These are phyloP conservation scores for Chaetoderma sp. DNA, from an alignment of 2,888 invertebrate species.

Conservation along the genomic window DNA sequence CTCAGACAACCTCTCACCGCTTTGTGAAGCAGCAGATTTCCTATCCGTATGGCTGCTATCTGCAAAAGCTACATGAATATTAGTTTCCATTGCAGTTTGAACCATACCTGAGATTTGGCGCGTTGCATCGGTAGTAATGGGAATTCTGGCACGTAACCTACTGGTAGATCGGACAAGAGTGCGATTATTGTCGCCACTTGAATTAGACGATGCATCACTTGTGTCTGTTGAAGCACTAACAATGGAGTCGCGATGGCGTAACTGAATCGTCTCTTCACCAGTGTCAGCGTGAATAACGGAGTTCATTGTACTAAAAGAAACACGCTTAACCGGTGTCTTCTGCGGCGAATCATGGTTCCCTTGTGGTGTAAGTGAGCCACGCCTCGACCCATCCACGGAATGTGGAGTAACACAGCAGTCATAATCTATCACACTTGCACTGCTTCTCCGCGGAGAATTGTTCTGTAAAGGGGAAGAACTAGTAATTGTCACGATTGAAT, in stretches of 20 bases:
- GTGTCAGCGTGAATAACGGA: slow-evolving; percentile 55
- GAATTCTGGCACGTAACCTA: slow-evolving; percentile 56
- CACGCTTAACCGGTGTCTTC: slow-evolving; percentile 57
- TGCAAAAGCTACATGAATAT: slow-evolving; percentile 19
- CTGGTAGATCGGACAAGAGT: slow-evolving; percentile 46
- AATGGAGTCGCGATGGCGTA: slow-evolving; percentile 58
- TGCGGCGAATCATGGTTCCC: slow-evolving; percentile 32
- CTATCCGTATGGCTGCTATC: slow-evolving; percentile 11
- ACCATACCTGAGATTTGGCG: slow-evolving; percentile 60
- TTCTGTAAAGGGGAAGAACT: slow-evolving; percentile 44
- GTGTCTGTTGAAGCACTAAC: slow-evolving; percentile 61
- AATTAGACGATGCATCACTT: slow-evolving; percentile 59
- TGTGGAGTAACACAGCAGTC: slow-evolving; percentile 36
- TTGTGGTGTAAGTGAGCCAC: slow-evolving; percentile 39
- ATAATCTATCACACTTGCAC: slow-evolving; percentile 26
- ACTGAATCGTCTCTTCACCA: slow-evolving; percentile 45
- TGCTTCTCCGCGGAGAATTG: slow-evolving; percentile 1
- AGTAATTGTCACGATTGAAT: slow-evolving; percentile 53
- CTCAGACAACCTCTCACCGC: no score
- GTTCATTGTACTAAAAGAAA: slow-evolving; percentile 61
- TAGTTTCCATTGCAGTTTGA: slow-evolving; percentile 53
- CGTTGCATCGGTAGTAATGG: slow-evolving; percentile 61
- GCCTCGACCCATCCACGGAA: slow-evolving; percentile 40
- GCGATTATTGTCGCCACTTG: slow-evolving; percentile 54
- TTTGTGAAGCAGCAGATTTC: slow-evolving; percentile 25